A percentile compares a stretch with the other conserved stretches of the same genome.
Conservation (phyloP, 2,888 invertebrate species). For the Drosophila bunnanda region DNA sequence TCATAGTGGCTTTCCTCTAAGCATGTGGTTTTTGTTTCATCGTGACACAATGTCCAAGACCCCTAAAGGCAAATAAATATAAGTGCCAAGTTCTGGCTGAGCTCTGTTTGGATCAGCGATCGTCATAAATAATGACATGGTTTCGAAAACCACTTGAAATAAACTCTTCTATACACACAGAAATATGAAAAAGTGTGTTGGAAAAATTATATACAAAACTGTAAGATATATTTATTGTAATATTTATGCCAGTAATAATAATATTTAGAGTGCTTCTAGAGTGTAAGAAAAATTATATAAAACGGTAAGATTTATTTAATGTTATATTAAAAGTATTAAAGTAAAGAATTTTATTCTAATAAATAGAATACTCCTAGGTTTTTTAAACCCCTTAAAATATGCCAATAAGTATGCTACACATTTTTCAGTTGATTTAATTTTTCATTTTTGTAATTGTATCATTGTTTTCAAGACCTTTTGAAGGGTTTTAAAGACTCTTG, state of each 20-base stretch:
- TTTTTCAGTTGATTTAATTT: background rate
- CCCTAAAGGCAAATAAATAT: conserved; percentile 10
- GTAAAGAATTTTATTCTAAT: too few species aligned
- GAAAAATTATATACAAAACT: background rate
- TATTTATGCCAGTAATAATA: too few species aligned
- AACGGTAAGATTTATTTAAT: too few species aligned
- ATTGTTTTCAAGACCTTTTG: background rate
- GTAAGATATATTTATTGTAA: too few species aligned
- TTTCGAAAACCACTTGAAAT: conserved; percentile 42
- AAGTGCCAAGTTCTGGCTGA: conserved; percentile 49
- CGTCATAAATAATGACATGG: conserved; percentile 67
- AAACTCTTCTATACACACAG: conserved; percentile 18
- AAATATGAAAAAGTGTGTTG: conserved; percentile 26
- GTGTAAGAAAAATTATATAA: too few species aligned
- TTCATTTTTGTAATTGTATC: background rate
- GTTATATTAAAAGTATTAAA: too few species aligned
- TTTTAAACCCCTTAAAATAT: background rate
- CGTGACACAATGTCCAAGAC: conserved; percentile 34
- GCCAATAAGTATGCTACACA: background rate
- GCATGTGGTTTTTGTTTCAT: conserved; percentile 67
- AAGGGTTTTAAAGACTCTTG: background rate
- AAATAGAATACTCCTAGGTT: too few species aligned
- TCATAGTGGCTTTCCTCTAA: conserved; percentile 46
- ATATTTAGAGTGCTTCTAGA: background rate
- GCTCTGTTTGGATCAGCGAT: conserved; percentile 58